Evolutionary conservation across 2,113 vertebrate species (phyloP).

Genomic region (Lepus timidus): DNA sequence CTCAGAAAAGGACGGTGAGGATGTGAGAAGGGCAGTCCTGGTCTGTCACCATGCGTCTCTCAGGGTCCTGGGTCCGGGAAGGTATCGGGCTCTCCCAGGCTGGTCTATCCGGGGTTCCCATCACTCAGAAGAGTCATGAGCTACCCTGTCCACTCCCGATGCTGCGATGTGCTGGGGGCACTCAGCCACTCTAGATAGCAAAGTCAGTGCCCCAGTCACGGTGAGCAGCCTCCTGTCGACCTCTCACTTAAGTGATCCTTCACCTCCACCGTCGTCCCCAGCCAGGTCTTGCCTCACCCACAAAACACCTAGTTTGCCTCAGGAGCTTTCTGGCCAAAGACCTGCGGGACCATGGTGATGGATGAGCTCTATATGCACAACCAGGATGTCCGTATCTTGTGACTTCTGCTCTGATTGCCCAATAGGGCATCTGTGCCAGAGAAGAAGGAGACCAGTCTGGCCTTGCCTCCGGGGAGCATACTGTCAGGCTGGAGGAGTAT

Average conservation of each 20-base stretch:
- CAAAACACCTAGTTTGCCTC: neutral
- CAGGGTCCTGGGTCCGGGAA: neutral
- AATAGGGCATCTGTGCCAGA: neutral
- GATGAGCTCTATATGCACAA: neutral
- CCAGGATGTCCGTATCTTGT: neutral
- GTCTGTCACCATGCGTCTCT: neutral
- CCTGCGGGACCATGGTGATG: neutral
- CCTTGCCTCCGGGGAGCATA: neutral
- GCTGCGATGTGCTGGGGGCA: neutral
- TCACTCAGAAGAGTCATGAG: neutral
- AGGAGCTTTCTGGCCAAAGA: neutral
- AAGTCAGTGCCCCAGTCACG: fast-evolving
- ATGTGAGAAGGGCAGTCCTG: neutral
- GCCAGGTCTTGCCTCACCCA: neutral
- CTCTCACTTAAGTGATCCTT: neutral
- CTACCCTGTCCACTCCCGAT: neutral
- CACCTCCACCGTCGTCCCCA: neutral
- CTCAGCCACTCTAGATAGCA: neutral
- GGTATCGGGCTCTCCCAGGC: fast-evolving
- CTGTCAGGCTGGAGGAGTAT: neutral
- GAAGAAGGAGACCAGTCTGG: neutral
- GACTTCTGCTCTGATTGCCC: neutral
- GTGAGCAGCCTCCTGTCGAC: neutral
- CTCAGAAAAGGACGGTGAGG: neutral
- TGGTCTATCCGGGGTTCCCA: neutral